These are phyloP conservation scores for Norana najaformis DNA, from an alignment of 2,888 invertebrate genomes.

Conservation along the genomic window DNA sequence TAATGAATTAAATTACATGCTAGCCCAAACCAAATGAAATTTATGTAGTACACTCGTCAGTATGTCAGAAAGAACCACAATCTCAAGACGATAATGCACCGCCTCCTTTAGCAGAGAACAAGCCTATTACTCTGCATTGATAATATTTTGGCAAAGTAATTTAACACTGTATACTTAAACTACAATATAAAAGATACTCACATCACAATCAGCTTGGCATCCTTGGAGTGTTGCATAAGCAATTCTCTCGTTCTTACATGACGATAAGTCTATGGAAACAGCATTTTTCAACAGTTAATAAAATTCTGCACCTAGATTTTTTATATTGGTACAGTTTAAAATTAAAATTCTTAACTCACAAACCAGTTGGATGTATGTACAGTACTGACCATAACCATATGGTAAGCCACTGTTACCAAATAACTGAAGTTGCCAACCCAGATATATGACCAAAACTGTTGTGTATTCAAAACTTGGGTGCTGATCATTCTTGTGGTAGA, in stretches of 20 bases:
- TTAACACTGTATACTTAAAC: not conserved
- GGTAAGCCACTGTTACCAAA: too few relatives aligned
- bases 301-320: not conserved
- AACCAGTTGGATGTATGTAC: too few relatives aligned
- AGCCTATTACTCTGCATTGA: not conserved
- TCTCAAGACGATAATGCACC: too few relatives aligned
- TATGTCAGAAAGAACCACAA: not conserved
- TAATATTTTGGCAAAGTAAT: not conserved
- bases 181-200: constrained; percentile 66
- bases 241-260: constrained; percentile 87
- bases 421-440: not conserved
- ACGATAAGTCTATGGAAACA: constrained; percentile 71
- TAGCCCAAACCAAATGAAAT: not conserved
- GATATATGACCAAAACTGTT: not conserved
- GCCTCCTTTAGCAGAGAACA: too few relatives aligned
- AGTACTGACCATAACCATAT: too few relatives aligned
- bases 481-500: not conserved
- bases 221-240: constrained; percentile 77
- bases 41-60: too few relatives aligned
- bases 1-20: not conserved
- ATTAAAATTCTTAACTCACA: not conserved
- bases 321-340: not conserved
- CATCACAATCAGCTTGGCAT: constrained; percentile 88
- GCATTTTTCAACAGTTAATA: not conserved
- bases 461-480: not conserved